Percentiles rank a stretch among this genome's conserved stretches.
Conservation (phyloP, 2,113 vertebrate species). For the Cyanoramphus novaezelandiae region DNA sequence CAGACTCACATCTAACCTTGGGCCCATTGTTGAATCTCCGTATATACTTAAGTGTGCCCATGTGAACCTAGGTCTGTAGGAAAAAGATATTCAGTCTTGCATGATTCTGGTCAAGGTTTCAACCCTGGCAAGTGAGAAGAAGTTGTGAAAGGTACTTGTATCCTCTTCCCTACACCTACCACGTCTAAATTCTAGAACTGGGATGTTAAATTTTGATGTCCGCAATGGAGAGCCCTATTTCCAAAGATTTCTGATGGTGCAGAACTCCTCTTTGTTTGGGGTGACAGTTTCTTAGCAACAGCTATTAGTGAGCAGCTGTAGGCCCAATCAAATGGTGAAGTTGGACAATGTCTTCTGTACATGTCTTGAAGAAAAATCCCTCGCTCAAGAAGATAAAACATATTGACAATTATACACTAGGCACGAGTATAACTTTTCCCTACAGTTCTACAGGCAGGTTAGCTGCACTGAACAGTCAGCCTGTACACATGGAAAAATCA, state of each 20-base stretch:
- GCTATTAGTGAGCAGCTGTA: constrained; percentile 67
- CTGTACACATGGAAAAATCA: constrained; percentile 69
- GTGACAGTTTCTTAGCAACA: constrained; percentile 73
- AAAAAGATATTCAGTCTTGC: background rate
- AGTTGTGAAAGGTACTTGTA: background rate
- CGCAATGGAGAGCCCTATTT: constrained; percentile 54
- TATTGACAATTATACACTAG: constrained; percentile 66
- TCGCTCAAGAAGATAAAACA: constrained; percentile 68
- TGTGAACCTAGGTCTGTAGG: accelerated
- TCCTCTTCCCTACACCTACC: background rate
- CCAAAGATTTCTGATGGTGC: constrained; percentile 66
- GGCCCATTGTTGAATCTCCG: accelerated
- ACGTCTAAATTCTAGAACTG: background rate
- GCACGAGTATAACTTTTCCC: constrained; percentile 51
- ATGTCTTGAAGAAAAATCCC: constrained; percentile 58
- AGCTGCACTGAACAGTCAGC: constrained; percentile 44
- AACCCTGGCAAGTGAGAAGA: background rate
- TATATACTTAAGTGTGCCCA: accelerated
- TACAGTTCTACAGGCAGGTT: constrained; percentile 14
- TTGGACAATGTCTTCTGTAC: constrained; percentile 65
- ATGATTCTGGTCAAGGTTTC: background rate
- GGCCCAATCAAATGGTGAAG: constrained; percentile 67
- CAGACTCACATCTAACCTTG: background rate
- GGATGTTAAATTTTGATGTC: constrained; percentile 3
- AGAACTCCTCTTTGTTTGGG: constrained; percentile 64